A percentile compares a stretch with the other conserved stretches of the same genome.
Evolutionary conservation across 2,888 invertebrate genomes (phyloP).

Genomic region (Troides aeacus): DNA sequence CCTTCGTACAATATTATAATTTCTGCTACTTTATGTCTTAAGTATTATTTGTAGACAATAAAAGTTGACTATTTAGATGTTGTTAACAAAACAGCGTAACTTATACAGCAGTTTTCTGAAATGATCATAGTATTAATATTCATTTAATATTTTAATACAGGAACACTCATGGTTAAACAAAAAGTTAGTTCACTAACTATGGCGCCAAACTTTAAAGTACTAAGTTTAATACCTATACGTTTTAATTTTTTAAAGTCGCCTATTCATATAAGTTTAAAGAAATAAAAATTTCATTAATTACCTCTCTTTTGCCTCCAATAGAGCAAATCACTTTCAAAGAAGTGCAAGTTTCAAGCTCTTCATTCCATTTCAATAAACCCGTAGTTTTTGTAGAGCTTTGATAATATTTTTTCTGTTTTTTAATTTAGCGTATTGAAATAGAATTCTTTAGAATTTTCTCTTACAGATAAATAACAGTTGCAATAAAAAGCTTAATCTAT

Average conservation of each 20-base stretch:
- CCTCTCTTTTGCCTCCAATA: slow-evolving; percentile 1
- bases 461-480: neutral
- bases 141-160: neutral
- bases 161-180: neutral
- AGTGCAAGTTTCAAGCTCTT: neutral
- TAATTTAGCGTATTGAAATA: neutral
- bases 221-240: neutral
- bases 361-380: slow-evolving; percentile 1
- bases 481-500: no score
- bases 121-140: neutral
- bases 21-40: neutral
- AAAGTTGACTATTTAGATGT: no score
- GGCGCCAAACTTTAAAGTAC: neutral
- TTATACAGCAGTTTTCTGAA: neutral
- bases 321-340: neutral
- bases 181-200: neutral
- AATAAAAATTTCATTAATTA: neutral
- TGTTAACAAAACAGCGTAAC: no score
- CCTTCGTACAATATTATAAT: neutral
- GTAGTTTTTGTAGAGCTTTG: neutral
- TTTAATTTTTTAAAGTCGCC: neutral
- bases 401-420: neutral
- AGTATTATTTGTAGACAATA: neutral
- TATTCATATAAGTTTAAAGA: neutral
- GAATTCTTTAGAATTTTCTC: neutral